phyloP scores from a whole-genome alignment of 2,113 vertebrate species.

The Cervus canadensis region DNA sequence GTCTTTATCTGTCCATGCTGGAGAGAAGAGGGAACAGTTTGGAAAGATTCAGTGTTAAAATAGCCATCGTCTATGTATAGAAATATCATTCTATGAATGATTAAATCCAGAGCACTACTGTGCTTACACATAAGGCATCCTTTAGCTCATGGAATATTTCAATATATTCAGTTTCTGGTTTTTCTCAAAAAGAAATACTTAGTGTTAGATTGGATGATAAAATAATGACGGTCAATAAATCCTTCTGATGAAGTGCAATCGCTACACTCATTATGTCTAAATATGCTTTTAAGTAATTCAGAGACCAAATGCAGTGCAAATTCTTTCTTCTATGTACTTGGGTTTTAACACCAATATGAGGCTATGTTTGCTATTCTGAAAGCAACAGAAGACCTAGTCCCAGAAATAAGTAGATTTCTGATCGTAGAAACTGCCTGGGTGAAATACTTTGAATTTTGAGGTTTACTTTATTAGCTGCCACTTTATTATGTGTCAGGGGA shows the following conservation, averaged over 20 bases:
- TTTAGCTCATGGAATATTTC: not conserved
- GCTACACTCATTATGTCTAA: not conserved
- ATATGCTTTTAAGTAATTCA: not conserved
- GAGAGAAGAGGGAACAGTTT: not conserved
- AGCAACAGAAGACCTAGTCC: not conserved
- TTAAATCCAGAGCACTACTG: not conserved
- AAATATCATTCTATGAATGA: not conserved
- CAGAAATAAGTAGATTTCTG: not conserved
- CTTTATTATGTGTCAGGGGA: not conserved
- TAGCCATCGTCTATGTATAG: not conserved
- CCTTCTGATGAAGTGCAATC: not conserved
- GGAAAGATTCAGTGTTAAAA: not conserved
- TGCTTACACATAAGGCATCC: rapidly evolving
- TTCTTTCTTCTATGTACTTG: not conserved
- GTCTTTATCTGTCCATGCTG: rapidly evolving
- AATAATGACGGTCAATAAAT: not conserved
- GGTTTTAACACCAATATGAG: not conserved
- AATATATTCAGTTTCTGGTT: not conserved
- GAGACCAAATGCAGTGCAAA: not conserved
- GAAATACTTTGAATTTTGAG: not conserved
- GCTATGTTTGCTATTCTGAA: not conserved
- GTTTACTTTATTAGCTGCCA: not conserved
- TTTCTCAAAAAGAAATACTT: not conserved
- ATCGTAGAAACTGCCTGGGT: rapidly evolving
- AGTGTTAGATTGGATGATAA: not conserved